phyloP scores from a whole-genome alignment of 2,113 vertebrate species.

The Takifugu flavidus region DNA sequence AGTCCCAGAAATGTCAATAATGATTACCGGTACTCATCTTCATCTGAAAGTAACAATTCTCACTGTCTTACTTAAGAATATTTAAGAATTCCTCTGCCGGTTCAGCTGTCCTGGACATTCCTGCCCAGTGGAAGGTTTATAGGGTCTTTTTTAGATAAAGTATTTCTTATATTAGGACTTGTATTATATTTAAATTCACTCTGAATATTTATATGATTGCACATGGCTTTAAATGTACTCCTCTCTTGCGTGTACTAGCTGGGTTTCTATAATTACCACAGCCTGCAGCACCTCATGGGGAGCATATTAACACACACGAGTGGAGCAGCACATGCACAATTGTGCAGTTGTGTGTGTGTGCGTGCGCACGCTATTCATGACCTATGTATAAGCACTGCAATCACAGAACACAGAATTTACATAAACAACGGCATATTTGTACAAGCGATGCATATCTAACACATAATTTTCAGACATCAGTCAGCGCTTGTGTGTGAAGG shows the following conservation, averaged over 20 bases:
- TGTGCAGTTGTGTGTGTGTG: neutral
- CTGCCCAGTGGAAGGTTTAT: conserved; percentile 19
- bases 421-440: neutral
- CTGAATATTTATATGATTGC: conserved; percentile 19
- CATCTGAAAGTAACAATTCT: neutral
- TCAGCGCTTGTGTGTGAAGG: too few relatives aligned
- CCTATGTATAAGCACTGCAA: conserved; percentile 8
- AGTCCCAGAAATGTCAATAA: conserved; percentile 32
- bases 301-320: conserved; percentile 75
- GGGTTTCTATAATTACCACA: conserved; percentile 72
- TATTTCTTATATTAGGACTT: neutral
- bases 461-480: too few relatives aligned
- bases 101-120: conserved; percentile 9
- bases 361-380: conserved; percentile 2
- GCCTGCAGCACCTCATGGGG: conserved; percentile 73
- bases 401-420: neutral
- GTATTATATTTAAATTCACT: neutral
- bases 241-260: conserved; percentile 50
- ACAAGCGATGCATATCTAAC: neutral
- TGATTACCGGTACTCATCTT: conserved; percentile 8
- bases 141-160: conserved; percentile 53
- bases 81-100: conserved; percentile 15
- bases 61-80: too few relatives aligned
- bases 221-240: conserved; percentile 49
- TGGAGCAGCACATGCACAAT: conserved; percentile 57